These are phyloP conservation scores for Argyrosomus regius DNA, from an alignment of 2,797 vertebrate genomes.

Conservation along the genomic window DNA sequence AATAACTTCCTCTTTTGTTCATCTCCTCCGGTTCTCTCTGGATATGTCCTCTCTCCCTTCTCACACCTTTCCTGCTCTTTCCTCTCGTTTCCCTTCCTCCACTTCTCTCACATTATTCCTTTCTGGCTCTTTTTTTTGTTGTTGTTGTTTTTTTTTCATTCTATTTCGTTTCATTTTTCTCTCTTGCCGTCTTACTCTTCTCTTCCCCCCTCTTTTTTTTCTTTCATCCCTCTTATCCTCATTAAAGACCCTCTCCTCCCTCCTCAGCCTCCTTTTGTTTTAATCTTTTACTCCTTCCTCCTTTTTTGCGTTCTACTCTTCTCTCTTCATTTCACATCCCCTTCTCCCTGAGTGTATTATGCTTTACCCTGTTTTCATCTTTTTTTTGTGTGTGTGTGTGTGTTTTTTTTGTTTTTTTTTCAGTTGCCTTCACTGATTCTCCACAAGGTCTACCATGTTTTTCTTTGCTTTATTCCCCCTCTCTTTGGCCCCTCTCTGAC, in stretches of 20 bases:
- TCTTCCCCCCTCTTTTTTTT: not conserved
- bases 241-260: not conserved
- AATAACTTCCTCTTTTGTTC: conserved; percentile 66
- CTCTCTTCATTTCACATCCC: not conserved
- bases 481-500: not conserved
- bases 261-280: not conserved
- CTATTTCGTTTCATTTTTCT: not conserved
- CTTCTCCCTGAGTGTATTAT: not conserved
- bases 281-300: too few species aligned
- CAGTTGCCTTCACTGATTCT: not conserved
- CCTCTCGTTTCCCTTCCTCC: conserved; percentile 12
- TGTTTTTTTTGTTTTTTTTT: too few species aligned
- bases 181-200: not conserved
- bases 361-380: not conserved
- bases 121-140: not conserved
- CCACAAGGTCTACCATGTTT: not conserved
- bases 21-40: conserved; percentile 34
- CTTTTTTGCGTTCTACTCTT: not conserved
- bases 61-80: conserved; percentile 29
- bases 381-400: not conserved
- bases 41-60: conserved; percentile 17
- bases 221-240: not conserved
- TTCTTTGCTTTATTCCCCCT: not conserved
- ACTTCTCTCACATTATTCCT: not conserved
- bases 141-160: not conserved